Conservation (phyloP, 2,797 vertebrate species). For the Trematomus bernacchii region DNA sequence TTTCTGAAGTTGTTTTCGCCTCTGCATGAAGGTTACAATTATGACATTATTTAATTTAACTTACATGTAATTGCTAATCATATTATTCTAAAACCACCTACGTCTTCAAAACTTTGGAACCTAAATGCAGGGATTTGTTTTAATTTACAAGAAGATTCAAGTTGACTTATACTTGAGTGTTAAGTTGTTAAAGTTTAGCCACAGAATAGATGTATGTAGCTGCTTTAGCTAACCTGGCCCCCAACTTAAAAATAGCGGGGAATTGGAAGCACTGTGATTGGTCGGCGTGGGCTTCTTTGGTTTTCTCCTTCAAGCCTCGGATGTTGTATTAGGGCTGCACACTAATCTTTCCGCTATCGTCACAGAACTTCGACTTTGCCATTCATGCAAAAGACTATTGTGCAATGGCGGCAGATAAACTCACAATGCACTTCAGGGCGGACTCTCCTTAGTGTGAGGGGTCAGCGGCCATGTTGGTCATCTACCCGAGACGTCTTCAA, state of each 20-base stretch:
- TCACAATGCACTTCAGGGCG: no score
- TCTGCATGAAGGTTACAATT: slow-evolving; percentile 10
- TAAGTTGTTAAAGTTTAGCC: not conserved
- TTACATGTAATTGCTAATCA: not conserved
- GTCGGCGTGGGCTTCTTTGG: not conserved
- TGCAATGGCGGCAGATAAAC: no score
- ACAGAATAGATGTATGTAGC: not conserved
- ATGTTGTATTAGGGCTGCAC: not conserved
- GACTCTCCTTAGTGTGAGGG: no score
- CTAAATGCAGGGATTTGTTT: slow-evolving; percentile 13
- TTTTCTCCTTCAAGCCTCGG: not conserved
- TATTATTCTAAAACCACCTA: not conserved
- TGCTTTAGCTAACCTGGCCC: no score
- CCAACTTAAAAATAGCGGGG: not conserved
- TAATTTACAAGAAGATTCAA: slow-evolving; percentile 7
- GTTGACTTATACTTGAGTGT: not conserved
- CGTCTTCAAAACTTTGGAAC: slow-evolving; percentile 6
- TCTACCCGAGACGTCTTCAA: no score
- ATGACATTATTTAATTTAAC: not conserved
- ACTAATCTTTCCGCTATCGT: no score
- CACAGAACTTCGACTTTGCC: no score
- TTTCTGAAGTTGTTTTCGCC: slow-evolving; percentile 15
- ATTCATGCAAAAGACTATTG: no score
- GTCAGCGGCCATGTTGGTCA: no score
- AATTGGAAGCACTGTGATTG: not conserved